Evolutionary conservation across 2,888 invertebrate genomes (phyloP).

Genomic region (Drosophila pseudotalamancana): DNA sequence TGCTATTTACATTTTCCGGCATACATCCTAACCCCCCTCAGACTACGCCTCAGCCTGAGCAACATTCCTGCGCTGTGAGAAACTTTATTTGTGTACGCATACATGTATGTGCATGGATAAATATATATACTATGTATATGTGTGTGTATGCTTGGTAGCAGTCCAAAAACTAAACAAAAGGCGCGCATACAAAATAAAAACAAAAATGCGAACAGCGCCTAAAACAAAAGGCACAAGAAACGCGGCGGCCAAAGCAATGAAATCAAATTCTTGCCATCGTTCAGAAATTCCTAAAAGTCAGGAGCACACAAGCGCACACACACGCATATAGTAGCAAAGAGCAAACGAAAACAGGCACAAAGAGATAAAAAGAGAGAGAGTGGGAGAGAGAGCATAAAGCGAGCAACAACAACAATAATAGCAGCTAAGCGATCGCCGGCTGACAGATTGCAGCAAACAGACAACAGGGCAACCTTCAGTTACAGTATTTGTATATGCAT

Average conservation of each 20-base stretch:
- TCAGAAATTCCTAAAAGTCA: slow-evolving; percentile 78
- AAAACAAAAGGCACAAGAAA: slow-evolving; percentile 68
- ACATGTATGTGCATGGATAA: slow-evolving; percentile 3
- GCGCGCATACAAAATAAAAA: slow-evolving; percentile 64
- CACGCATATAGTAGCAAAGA: background rate
- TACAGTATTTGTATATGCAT: background rate
- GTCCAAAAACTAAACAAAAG: slow-evolving; percentile 71
- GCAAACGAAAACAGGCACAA: slow-evolving; percentile 24
- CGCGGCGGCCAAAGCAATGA: slow-evolving; percentile 64
- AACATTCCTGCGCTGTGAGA: slow-evolving; percentile 58
- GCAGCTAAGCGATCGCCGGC: slow-evolving; percentile 58
- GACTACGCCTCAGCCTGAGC: slow-evolving; percentile 39
- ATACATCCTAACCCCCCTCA: background rate
- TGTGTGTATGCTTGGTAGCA: slow-evolving; percentile 34
- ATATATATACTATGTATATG: slow-evolving; percentile 13
- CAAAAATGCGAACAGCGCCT: slow-evolving; percentile 64
- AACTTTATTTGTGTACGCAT: slow-evolving; percentile 28
- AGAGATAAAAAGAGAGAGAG: slow-evolving; percentile 23
- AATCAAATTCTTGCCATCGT: slow-evolving; percentile 79
- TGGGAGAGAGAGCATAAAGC: slow-evolving; percentile 17
- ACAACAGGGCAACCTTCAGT: slow-evolving; percentile 56
- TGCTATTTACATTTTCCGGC: too few relatives aligned
- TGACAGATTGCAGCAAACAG: slow-evolving; percentile 70
- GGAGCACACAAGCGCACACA: slow-evolving; percentile 31
- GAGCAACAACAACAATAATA: slow-evolving; percentile 31